Base-by-base conservation (phyloP, 2,888 invertebrate species). In the Pristionchus maxplancki region DNA sequence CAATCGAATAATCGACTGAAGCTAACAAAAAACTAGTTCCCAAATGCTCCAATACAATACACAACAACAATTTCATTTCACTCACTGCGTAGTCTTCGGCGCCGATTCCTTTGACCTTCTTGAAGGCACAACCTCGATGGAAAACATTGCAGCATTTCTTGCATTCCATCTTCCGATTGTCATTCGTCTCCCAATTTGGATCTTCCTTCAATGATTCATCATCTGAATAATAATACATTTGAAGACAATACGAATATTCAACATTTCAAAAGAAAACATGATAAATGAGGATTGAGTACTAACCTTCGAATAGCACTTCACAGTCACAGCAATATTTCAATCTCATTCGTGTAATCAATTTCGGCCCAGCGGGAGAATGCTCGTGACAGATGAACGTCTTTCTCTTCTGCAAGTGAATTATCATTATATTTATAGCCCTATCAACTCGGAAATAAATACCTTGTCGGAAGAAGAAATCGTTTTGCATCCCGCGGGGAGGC, bases 401-500 rank as follows among this genome's bases (percentile, higher is more conserved):
- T 6, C 67, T 31, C 44, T 48, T 78, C 78, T 78, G n/a, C n/a
- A n/a, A n/a, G n/a, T n/a, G n/a, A n/a, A n/a, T n/a, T n/a, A n/a
- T n/a, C n/a, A n/a, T n/a, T n/a, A n/a, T n/a, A n/a, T n/a, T n/a
- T n/a, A n/a, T n/a, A n/a, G n/a, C n/a, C n/a, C n/a, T n/a, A n/a
- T n/a, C n/a, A n/a, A n/a, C n/a, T n/a, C n/a, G n/a, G n/a, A n/a
- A n/a, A n/a, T n/a, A n/a, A n/a, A 74, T 74, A 78, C 78, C 78
- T n/a, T n/a, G n/a, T 28, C 44, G n/a, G 9, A 8, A 1, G 24
- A n/a, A 2, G 37, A 28, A 8, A 24, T 24, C 28, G 28, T 44
- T n/a, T 78, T 78, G 44, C 40, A n/a, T 44, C 78, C 78, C 11
- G 78, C 78, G 3, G 78, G 78, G 24, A 78, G 9, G 44, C 78